phyloP scores from a whole-genome alignment of 2,113 vertebrate species.

The Mustela nigripes region DNA sequence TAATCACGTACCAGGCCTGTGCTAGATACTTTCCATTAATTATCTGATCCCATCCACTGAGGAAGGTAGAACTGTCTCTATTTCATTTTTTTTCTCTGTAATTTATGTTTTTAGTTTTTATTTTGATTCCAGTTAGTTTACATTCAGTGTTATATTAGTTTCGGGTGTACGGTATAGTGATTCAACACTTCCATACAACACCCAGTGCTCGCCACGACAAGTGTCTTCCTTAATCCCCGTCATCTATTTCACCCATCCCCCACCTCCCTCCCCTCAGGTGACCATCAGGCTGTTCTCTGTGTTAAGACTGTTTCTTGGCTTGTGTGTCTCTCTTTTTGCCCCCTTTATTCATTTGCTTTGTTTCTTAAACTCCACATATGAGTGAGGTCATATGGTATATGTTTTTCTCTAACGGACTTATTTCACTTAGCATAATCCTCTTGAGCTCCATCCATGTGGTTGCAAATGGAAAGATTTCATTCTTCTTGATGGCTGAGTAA shows the following conservation, averaged over 20 bases:
- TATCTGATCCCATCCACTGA: neutral
- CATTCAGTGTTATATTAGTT: neutral
- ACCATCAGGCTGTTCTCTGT: neutral
- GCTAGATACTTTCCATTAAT: neutral
- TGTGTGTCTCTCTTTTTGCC: neutral
- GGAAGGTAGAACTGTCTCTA: neutral
- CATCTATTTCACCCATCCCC: neutral
- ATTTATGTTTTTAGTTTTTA: neutral
- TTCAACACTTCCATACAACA: neutral
- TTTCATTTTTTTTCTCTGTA: neutral
- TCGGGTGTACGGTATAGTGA: neutral
- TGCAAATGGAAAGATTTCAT: neutral
- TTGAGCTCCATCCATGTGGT: neutral
- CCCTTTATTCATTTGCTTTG: neutral
- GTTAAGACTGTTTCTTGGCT: neutral
- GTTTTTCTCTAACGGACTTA: neutral
- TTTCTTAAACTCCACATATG: neutral
- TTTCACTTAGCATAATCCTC: neutral
- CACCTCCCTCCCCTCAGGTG: neutral
- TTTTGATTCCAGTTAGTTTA: neutral
- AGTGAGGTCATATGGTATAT: neutral
- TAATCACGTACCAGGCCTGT: neutral
- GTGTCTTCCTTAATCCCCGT: no score
- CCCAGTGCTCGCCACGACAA: neutral
- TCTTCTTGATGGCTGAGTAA: neutral